phyloP scores from a whole-genome alignment of 2,797 vertebrate species.

The Sebastes elongatus region DNA sequence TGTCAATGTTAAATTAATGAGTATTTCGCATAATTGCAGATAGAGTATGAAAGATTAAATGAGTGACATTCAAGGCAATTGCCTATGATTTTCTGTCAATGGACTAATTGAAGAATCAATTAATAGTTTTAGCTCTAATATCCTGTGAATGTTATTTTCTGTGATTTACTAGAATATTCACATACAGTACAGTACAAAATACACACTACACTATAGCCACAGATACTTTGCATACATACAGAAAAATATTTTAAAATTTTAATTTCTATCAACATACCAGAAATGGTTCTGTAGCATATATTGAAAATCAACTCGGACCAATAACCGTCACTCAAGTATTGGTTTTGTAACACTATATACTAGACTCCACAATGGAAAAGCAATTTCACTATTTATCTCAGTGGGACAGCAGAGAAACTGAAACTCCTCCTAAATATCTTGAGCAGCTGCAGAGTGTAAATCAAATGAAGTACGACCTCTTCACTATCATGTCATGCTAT shows the following conservation, averaged over 20 bases:
- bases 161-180: not conserved
- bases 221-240: not conserved
- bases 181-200: not conserved
- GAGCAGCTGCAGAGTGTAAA: slow-evolving; percentile 63
- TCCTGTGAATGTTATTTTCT: not conserved
- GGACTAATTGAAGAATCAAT: not conserved
- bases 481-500: slow-evolving; percentile 39
- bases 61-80: not conserved
- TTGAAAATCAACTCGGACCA: not conserved
- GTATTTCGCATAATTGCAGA: not conserved
- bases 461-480: slow-evolving; percentile 40
- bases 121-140: not conserved
- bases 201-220: not conserved
- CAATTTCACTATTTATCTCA: slow-evolving; percentile 5
- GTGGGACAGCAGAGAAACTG: slow-evolving; percentile 4
- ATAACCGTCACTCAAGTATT: not conserved
- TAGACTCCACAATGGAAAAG: slow-evolving; percentile 14
- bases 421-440: slow-evolving; percentile 36
- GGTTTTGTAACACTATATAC: not conserved
- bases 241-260: not conserved
- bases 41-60: not conserved
- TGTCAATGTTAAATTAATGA: not conserved
- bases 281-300: not conserved
- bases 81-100: too few relatives aligned
- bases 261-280: not conserved